Conservation (phyloP, 2,888 invertebrate genomes). For the Smittia sp. region DNA sequence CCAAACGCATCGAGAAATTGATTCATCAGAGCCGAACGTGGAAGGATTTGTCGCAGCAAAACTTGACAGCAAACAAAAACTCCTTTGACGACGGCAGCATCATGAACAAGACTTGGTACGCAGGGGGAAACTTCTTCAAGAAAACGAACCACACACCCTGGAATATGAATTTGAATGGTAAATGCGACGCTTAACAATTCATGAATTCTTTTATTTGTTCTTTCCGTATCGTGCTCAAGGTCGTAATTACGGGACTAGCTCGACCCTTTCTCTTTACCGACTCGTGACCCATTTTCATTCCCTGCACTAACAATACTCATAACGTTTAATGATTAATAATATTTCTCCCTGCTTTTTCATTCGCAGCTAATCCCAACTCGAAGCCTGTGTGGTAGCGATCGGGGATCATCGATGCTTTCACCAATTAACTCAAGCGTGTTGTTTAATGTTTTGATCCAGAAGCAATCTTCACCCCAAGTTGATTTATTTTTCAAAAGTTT, state of each 20-base stretch:
- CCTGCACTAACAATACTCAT: background rate
- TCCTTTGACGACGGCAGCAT: constrained; percentile 15
- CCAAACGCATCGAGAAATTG: constrained; percentile 61
- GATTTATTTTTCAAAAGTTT: constrained; percentile 10
- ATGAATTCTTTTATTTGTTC: constrained; percentile 9
- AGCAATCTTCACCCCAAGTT: background rate
- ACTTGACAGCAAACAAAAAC: constrained; percentile 4
- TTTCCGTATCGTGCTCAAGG: background rate
- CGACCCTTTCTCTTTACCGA: background rate
- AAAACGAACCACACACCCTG: constrained; percentile 19
- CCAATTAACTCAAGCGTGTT: constrained; percentile 25
- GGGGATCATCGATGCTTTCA: background rate
- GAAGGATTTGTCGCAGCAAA: constrained; percentile 30
- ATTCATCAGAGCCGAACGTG: constrained; percentile 55
- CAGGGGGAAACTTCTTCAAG: constrained; percentile 26
- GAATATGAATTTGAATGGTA: constrained; percentile 37
- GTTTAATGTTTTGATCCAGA: background rate
- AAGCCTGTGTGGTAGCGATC: constrained; percentile 30
- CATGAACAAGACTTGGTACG: constrained; percentile 35
- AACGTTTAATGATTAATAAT: background rate
- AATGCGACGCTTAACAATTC: background rate
- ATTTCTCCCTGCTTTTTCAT: constrained; percentile 1
- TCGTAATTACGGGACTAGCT: constrained; percentile 5
- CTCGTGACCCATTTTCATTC: constrained; percentile 6
- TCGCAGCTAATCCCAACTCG: constrained; percentile 19